Base-by-base conservation (phyloP, 1,140 invertebrate species). In the Periplaneta americana region DNA sequence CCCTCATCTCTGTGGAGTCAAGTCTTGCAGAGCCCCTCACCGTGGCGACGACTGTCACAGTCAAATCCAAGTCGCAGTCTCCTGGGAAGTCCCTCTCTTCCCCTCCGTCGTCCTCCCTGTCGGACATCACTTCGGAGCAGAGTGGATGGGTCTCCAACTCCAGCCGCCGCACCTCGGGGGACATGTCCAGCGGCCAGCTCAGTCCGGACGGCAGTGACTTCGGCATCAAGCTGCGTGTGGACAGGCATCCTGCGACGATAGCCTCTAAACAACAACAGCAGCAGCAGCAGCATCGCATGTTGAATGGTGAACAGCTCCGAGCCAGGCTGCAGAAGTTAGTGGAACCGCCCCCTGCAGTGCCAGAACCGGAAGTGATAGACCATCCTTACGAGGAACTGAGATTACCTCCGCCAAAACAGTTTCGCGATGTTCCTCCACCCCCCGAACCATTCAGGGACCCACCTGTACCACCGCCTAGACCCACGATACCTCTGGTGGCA, bases 401-500 rank as follows among this genome's bases (percentile, higher is more conserved):
- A 33, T 86, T 95, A 33, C 95, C 95, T 13, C 95, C 95, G 2
- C 95, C 95, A 0, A 94, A 95, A 84, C 95, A 96, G 88, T 96
- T 96, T 84, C 92, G 95, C 86, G 95, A 96, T 88, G 91, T 93
- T 35, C 93, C 83, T 57, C 84, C 83, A 3, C 92, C 92, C 15
- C 94, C 94, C 0, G 93, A 95, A 84, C 92, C 92, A 84, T 95
- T 95, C 86, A 87, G 92, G 0, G 92, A 93, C 84, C 91, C 91
- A 1, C 88, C 88, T 36, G 83, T 81, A n/a, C 35, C 83, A 28
- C 79, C 83, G 75, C 76, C 81, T 18, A 78, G 76, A 36, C 76
- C 76, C 6, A 76, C 75, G 34, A 9, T 36, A 34, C 34, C 34
- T 78, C 34, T 78, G 22, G 36, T 36, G 17, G 36, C 34, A 36